Evolutionary conservation across 2,113 vertebrate genomes (phyloP).

Genomic region (Cyanistes caeruleus): DNA sequence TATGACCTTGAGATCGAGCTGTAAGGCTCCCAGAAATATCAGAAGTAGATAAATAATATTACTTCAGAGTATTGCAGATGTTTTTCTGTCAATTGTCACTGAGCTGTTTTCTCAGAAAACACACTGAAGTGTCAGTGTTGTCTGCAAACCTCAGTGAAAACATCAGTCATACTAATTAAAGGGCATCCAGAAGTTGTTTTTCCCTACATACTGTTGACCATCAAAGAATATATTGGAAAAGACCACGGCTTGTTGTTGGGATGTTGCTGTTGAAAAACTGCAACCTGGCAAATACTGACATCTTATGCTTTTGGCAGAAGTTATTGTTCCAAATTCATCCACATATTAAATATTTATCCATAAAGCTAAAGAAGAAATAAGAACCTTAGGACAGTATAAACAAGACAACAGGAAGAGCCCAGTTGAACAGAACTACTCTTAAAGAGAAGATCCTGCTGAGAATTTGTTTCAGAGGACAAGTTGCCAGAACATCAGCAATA

Average conservation of each 20-base stretch:
- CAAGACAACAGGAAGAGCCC: not conserved
- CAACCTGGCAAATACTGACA: not conserved
- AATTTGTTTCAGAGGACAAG: not conserved
- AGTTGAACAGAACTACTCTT: not conserved
- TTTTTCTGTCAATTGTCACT: conserved; percentile 52
- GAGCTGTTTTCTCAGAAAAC: conserved; percentile 37
- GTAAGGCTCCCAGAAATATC: conserved; percentile 12
- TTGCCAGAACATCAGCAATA: not conserved
- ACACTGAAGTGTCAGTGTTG: conserved; percentile 4
- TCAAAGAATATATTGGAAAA: not conserved
- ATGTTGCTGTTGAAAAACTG: not conserved
- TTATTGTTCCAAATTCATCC: not conserved
- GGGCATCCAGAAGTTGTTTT: conserved; percentile 29
- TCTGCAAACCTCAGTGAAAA: conserved; percentile 48
- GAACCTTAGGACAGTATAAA: not conserved
- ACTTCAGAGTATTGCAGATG: not conserved
- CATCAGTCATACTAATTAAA: conserved; percentile 68
- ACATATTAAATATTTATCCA: not conserved
- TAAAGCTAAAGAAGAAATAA: not conserved
- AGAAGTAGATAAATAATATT: conserved; percentile 44
- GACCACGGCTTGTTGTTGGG: not conserved
- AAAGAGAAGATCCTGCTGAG: not conserved
- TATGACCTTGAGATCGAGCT: not conserved
- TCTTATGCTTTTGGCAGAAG: not conserved
- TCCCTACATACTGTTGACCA: not conserved